Base-by-base conservation (phyloP, 23 tunicate genomes). In the Clavelina lepadiformis region DNA sequence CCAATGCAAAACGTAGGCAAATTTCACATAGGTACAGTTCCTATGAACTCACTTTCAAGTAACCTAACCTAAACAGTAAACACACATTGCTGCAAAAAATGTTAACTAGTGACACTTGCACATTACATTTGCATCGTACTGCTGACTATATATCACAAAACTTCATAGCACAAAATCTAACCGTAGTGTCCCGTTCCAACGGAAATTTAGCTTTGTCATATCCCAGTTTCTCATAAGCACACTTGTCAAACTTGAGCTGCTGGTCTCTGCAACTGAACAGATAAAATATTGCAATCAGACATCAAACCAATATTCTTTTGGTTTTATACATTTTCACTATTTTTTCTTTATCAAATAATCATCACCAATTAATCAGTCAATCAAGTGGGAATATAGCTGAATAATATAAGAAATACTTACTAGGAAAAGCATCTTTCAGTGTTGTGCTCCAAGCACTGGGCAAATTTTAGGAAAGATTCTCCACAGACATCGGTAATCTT, bases 171-270 rank as follows among this genome's bases (percentile, higher is more conserved):
- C 13, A n/a, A 13, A 32, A 15, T 29, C 19, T 2, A 51, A 78
- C 85, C 85, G 69, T 70, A 31, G 38, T 32, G 35, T 24, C 56
- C 25, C 34, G 61, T 31, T 31, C 38, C 19, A 49, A 38, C 21
- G 79, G 60, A 37, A 28, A 26, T 4, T 26, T 26, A 6, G 56
- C 69, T 64, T 86, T 94, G 49, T 94, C 99, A 36, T 53, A 67
- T 34, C 99, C 99, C 31, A 91, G 74, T 58, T 94, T 86, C 24
- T 67, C 81, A 31, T 80, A 80, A 47, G 72, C 28, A 54, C 99
- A 94, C 5, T 56, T 59, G 61, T 94, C 99, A 38, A 88, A 76
- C 19, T 60, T 63, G 5, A 68, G 29, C 47, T 94, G 99, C 30
- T 76, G 78, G 4, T 38, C 45, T 30, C 99, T 72, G 49, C 99